Evolutionary conservation across 2,797 vertebrate genomes (phyloP).

Genomic region (Heliangelus exortis): DNA sequence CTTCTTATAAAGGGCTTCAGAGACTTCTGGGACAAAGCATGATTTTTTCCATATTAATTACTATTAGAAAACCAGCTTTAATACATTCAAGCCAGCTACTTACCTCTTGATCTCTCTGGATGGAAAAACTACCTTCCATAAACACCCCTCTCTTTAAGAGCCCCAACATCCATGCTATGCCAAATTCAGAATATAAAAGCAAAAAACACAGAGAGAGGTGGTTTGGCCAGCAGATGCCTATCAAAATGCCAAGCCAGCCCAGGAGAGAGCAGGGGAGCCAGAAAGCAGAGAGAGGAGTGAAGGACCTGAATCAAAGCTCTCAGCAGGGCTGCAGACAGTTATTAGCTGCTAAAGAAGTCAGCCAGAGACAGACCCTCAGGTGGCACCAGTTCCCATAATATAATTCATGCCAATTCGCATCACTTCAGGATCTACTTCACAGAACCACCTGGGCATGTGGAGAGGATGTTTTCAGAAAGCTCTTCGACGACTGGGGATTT

Average conservation of each 20-base stretch:
- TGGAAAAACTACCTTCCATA: neutral
- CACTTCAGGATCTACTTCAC: neutral
- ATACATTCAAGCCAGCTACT: neutral
- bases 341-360: neutral
- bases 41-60: neutral
- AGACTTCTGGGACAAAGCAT: neutral
- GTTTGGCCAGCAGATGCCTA: neutral
- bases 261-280: neutral
- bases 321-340: accelerated
- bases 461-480: neutral
- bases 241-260: neutral
- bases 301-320: neutral
- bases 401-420: neutral
- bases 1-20: neutral
- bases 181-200: neutral
- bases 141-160: neutral
- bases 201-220: accelerated
- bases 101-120: accelerated
- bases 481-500: neutral
- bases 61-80: neutral
- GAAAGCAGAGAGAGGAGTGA: neutral
- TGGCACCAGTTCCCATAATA: accelerated
- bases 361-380: neutral
- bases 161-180: neutral
- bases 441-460: neutral